These are phyloP conservation scores for Nematolebias whitei DNA, from an alignment of 2,113 vertebrate species.

Conservation along the genomic window DNA sequence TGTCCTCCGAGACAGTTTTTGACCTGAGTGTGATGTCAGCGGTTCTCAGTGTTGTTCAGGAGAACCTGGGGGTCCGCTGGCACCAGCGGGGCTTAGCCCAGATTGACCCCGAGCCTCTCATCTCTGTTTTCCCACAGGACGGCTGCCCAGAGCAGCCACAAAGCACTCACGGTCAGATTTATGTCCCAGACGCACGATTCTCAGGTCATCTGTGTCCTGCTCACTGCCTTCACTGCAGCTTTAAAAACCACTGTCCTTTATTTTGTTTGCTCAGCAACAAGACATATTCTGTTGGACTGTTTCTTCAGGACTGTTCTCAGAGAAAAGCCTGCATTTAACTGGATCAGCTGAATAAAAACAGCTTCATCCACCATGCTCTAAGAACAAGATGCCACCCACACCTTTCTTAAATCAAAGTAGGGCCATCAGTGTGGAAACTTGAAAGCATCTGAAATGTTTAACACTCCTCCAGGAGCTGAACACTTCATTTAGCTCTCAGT, in stretches of 20 bases:
- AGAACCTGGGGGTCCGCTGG: slow-evolving; percentile 55
- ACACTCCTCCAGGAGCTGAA: no score
- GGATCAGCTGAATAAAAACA: no score
- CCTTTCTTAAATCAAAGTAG: no score
- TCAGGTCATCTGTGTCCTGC: slow-evolving; percentile 9
- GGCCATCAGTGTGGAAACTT: no score
- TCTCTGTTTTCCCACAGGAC: slow-evolving; percentile 70
- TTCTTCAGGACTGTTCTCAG: no score
- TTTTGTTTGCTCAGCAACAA: background rate
- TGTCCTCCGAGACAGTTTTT: no score
- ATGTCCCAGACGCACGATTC: slow-evolving; percentile 40
- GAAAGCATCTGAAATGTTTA: no score
- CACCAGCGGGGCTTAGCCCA: slow-evolving; percentile 74
- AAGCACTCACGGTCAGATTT: slow-evolving; percentile 67
- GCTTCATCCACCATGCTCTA: no score
- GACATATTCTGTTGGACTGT: no score
- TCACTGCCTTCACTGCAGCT: slow-evolving; percentile 10
- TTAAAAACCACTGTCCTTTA: slow-evolving; percentile 1
- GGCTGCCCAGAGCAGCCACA: slow-evolving; percentile 44
- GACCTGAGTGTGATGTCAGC: slow-evolving; percentile 34
- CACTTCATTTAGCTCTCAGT: no score
- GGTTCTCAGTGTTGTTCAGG: slow-evolving; percentile 20
- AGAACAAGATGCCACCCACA: no score
- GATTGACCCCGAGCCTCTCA: slow-evolving; percentile 73
- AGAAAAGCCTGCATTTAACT: no score